phyloP scores from a whole-genome alignment of 2,797 vertebrate species.

The Enoplosus armatus region DNA sequence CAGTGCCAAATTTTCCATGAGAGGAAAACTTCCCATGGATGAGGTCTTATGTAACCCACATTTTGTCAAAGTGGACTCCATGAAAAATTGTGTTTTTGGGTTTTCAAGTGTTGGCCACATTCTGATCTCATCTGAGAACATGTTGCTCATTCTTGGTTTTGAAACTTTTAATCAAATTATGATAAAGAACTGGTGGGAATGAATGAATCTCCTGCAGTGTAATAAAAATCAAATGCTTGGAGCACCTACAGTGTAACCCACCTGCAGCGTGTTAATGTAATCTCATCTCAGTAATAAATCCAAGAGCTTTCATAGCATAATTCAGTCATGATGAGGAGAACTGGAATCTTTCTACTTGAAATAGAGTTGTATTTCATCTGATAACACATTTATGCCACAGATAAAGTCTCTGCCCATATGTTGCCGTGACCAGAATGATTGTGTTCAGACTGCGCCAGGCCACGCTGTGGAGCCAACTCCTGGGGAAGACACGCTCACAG shows the following conservation, averaged over 20 bases:
- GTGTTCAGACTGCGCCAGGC: slow-evolving; percentile 49
- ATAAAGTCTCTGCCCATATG: slow-evolving; percentile 27
- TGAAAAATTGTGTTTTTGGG: slow-evolving; percentile 28
- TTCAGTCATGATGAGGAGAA: slow-evolving; percentile 16
- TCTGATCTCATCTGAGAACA: slow-evolving; percentile 45
- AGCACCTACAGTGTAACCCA: slow-evolving; percentile 25
- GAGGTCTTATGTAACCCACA: slow-evolving; percentile 59
- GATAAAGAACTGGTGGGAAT: slow-evolving; percentile 20
- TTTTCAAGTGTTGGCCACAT: slow-evolving; percentile 24
- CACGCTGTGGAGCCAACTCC: slow-evolving; percentile 53
- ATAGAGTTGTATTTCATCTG: not conserved
- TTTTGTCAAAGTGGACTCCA: slow-evolving; percentile 39
- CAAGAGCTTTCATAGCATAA: slow-evolving; percentile 11
- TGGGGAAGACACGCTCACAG: slow-evolving; percentile 67
- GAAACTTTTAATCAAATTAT: slow-evolving; percentile 49
- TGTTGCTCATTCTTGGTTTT: slow-evolving; percentile 39
- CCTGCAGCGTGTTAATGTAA: slow-evolving; percentile 44
- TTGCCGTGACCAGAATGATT: slow-evolving; percentile 36
- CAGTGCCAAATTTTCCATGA: slow-evolving; percentile 74
- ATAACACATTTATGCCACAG: not conserved
- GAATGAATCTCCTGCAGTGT: slow-evolving; percentile 15
- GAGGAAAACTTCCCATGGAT: slow-evolving; percentile 69
- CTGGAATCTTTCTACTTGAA: slow-evolving; percentile 2
- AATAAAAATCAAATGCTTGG: slow-evolving; percentile 46
- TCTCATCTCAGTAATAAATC: slow-evolving; percentile 29